phyloP scores from a whole-genome alignment of 2,888 invertebrate species.

The Zhengitettix transpicula region DNA sequence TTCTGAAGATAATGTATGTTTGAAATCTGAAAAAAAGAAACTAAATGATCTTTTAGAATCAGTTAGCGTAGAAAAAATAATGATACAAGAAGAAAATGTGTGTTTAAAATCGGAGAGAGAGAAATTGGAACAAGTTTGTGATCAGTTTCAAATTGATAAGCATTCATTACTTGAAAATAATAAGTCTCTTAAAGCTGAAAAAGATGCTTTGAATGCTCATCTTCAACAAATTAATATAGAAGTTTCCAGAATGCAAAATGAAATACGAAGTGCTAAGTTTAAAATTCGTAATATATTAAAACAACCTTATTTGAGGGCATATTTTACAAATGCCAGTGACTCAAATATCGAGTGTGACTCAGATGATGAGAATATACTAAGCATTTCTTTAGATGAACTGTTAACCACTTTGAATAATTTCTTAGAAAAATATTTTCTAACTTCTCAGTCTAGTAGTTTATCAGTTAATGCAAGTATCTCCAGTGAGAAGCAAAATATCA shows the following conservation, averaged over 20 bases:
- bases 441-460: background rate
- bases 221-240: background rate
- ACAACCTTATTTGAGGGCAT: background rate
- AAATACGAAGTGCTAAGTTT: background rate
- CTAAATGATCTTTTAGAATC: slow-evolving; percentile 4
- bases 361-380: background rate
- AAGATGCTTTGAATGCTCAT: background rate
- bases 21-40: slow-evolving; percentile 6
- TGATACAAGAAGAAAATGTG: slow-evolving; percentile 1
- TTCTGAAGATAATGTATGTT: background rate
- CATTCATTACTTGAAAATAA: background rate
- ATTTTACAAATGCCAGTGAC: background rate
- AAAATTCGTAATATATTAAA: background rate
- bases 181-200: background rate
- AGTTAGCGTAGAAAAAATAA: background rate
- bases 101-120: slow-evolving; percentile 7
- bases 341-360: background rate
- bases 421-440: background rate
- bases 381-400: background rate
- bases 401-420: background rate
- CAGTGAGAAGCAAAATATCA: background rate
- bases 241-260: background rate
- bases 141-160: background rate
- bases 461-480: background rate
- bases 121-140: slow-evolving; percentile 5